Percentiles rank a stretch among this genome's conserved stretches.
Conservation (phyloP, 2,888 invertebrate genomes). For the Anthophora plumipes region DNA sequence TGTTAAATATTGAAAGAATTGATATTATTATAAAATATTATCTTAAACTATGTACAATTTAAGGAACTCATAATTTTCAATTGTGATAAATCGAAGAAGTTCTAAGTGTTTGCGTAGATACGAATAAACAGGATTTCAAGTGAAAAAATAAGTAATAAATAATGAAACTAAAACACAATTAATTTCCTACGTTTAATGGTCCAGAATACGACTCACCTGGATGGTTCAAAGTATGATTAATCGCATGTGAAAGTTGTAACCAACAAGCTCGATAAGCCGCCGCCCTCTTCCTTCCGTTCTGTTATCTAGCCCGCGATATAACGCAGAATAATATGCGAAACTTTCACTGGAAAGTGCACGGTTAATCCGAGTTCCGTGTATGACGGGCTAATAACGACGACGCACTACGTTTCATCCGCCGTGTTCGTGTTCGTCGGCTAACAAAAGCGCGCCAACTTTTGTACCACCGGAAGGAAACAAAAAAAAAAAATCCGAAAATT, state of each 20-base stretch:
- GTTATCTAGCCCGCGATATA: constrained; percentile 58
- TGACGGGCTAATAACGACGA: constrained; percentile 49
- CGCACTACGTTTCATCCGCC: not conserved
- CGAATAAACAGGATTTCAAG: not conserved
- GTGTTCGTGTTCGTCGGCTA: constrained; percentile 3
- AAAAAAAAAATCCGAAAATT: not conserved
- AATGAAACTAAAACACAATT: not conserved
- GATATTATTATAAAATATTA: no score
- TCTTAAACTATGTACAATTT: no score
- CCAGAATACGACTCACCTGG: not conserved
- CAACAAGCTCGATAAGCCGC: constrained; percentile 57
- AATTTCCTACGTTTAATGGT: not conserved
- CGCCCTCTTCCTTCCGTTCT: constrained; percentile 56
- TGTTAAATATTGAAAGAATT: not conserved
- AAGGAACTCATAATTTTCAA: no score
- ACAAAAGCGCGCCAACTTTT: constrained; percentile 10
- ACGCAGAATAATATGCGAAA: constrained; percentile 66
- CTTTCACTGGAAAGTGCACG: constrained; percentile 61
- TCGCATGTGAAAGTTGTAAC: constrained; percentile 53
- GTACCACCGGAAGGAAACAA: not conserved
- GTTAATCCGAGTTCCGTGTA: constrained; percentile 54
- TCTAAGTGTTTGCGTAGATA: no score
- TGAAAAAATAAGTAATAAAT: not conserved
- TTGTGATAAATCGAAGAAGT: no score
- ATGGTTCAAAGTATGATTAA: constrained; percentile 51